phyloP scores from a whole-genome alignment of 2,797 vertebrate species.

The Lacerta agilis region DNA sequence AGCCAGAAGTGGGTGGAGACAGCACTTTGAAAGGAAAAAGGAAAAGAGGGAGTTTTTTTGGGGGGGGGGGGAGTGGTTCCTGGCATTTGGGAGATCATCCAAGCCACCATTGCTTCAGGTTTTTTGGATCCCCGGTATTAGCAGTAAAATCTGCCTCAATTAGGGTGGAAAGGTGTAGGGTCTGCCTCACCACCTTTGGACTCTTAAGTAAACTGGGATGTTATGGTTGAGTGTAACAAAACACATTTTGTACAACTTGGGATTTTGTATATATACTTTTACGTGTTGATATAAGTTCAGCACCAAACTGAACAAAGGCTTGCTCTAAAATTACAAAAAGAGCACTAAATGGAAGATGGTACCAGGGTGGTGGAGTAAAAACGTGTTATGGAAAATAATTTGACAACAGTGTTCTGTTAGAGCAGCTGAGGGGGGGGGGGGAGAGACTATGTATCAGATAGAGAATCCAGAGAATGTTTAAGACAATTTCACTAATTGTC shows the following conservation, averaged over 20 bases:
- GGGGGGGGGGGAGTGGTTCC: too few species aligned
- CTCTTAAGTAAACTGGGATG: background rate
- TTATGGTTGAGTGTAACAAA: background rate
- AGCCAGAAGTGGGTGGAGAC: too few species aligned
- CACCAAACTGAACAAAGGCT: background rate
- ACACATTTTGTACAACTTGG: background rate
- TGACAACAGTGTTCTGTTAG: slow-evolving; percentile 2
- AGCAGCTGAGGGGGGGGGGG: background rate
- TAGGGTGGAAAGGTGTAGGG: too few species aligned
- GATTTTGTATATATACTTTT: too few species aligned
- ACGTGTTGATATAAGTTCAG: background rate
- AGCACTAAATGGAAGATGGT: background rate
- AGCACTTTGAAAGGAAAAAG: too few species aligned
- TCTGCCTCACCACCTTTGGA: too few species aligned
- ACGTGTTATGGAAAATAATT: background rate
- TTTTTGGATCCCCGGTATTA: too few species aligned
- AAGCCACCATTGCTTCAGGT: too few species aligned
- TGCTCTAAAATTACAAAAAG: background rate
- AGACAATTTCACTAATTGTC: background rate
- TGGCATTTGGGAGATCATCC: too few species aligned
- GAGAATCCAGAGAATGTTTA: background rate
- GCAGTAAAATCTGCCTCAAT: too few species aligned
- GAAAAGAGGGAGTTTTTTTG: too few species aligned
- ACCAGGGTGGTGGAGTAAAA: background rate
- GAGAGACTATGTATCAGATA: background rate